Evolutionary conservation across 2,113 vertebrate genomes (phyloP), one percentile per base, ranked within the genome.

Genomic region (Laterallus jamaicensis): DNA sequence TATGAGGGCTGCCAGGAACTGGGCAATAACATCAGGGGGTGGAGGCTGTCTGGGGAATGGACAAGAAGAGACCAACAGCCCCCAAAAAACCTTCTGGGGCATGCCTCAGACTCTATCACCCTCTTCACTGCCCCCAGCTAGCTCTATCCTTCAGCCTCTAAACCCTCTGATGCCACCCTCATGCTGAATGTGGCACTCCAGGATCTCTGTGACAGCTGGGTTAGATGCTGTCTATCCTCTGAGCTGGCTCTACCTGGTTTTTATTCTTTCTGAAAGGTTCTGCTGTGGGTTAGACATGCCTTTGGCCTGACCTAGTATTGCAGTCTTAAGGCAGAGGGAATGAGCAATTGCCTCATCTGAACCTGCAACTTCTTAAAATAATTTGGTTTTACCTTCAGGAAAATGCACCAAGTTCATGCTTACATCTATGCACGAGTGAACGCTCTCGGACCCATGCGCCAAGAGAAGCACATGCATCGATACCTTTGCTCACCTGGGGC

Each of bases 361-460:
- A 31, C 44, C n/a, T 92, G 21, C 29, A 39, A 62, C 16, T 28
- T 92, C 18, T 42, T 73, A 20, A 85, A 60, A 85, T 52, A 60
- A 69, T 66, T 87, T 42, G 26, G 8, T 11, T 85, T 94, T 76
- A 50, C 22, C 40, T 87, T 88, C 40, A 77, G 50, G 55, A 87
- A 94, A 62, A 69, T 21, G 60, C 37, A 19, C 3, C 1, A 76
- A 90, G 39, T 69, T 87, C 44, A 19, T 32, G 3, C 24, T 58
- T 69, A 39, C 11, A 5, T 55, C 22, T 74, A 10, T 11, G n/a
- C 5, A 49, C 2, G 28, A 83, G 18, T 13, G 31, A 77, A 60
- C 0, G 0, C 17, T 83, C 80, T 74, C 74, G 52, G 47, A 50
- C 11, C 21, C 22, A 11, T 37, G 28, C 26, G 62, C 29, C 0